These are phyloP conservation scores for Diadema setosum DNA, from an alignment of 35 echinoderm and acorn worm species.

Conservation along the genomic window DNA sequence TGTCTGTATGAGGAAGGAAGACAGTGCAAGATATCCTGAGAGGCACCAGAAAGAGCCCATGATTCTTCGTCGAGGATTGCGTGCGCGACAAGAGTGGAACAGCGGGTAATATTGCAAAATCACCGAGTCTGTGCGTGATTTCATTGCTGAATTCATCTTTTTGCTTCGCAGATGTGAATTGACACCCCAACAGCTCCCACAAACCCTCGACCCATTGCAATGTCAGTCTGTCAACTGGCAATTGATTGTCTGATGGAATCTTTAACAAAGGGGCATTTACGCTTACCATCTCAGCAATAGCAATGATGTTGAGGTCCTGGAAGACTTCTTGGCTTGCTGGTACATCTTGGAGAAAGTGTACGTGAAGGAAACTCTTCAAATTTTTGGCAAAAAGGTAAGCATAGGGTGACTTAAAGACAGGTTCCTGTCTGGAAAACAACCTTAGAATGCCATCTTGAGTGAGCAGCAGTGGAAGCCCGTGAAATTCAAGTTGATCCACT, in stretches of 20 bases:
- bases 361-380: conserved; percentile 36
- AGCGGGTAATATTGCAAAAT: conserved; percentile 26
- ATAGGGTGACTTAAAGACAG: neutral
- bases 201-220: neutral
- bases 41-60: too few species aligned
- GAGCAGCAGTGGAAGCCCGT: conserved; percentile 34
- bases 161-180: neutral
- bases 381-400: neutral
- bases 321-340: neutral
- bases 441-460: conserved; percentile 24
- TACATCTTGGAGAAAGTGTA: neutral
- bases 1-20: too few species aligned
- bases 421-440: neutral
- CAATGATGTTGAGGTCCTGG: neutral
- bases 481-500: neutral
- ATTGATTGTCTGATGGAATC: neutral
- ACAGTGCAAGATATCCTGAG: neutral
- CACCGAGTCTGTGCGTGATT: neutral
- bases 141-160: neutral
- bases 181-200: neutral
- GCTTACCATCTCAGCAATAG: neutral
- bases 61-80: too few species aligned
- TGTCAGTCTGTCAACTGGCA: neutral
- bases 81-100: too few species aligned
- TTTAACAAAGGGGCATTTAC: neutral